Evolutionary conservation across 23 tunicate species (phyloP).

Genomic region (Diplosoma virens): DNA sequence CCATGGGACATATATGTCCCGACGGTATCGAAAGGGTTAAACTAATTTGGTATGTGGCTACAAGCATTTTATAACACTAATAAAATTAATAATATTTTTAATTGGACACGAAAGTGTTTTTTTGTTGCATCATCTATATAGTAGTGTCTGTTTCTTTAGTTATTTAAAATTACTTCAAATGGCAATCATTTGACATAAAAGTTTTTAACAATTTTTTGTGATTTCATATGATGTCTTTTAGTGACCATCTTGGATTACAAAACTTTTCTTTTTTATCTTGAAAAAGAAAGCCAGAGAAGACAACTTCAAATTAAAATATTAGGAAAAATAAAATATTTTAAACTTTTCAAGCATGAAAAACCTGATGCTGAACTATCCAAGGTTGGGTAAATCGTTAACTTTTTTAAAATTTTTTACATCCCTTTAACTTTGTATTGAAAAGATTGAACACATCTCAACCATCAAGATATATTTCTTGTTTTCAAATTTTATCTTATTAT

Average conservation of each 20-base stretch:
- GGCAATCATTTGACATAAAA: neutral
- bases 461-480: too few relatives aligned
- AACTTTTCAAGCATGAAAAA: neutral
- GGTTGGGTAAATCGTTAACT: neutral
- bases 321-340: slow-evolving; percentile 16
- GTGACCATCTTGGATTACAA: slow-evolving; percentile 31
- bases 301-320: neutral
- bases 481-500: too few relatives aligned
- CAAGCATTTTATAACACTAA: too few relatives aligned
- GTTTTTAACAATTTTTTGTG: neutral
- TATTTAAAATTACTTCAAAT: neutral
- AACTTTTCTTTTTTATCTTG: slow-evolving; percentile 2
- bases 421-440: neutral
- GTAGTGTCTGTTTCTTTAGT: too few relatives aligned
- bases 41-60: too few relatives aligned
- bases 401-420: neutral
- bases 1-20: too few relatives aligned
- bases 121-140: too few relatives aligned
- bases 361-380: neutral
- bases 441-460: too few relatives aligned
- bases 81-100: too few relatives aligned
- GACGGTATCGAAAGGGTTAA: too few relatives aligned
- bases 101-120: too few relatives aligned
- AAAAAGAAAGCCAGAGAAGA: slow-evolving; percentile 5
- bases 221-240: neutral